A percentile compares a stretch with the other conserved stretches of the same genome.
These are phyloP conservation scores for Rhizoglyphus robini DNA, from an alignment of 1,140 invertebrate species.

Conservation along the genomic window DNA sequence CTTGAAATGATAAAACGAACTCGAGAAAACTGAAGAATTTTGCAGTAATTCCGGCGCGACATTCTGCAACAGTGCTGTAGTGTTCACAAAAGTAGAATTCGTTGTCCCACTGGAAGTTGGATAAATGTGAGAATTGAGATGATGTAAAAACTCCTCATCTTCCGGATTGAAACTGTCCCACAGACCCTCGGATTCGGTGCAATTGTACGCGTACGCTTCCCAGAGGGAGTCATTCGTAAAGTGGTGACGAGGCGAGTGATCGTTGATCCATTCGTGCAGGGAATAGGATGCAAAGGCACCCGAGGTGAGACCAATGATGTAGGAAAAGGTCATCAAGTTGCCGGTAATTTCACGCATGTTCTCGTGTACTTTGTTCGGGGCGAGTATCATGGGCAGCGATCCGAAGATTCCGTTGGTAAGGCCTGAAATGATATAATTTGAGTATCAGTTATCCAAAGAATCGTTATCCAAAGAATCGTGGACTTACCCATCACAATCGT, in stretches of 20 bases:
- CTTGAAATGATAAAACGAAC: background rate
- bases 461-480: no score
- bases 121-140: background rate
- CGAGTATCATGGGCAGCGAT: slow-evolving; percentile 77
- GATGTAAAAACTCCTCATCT: background rate
- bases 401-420: slow-evolving; percentile 72
- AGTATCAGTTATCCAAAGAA: no score
- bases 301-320: slow-evolving; percentile 64
- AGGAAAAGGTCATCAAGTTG: slow-evolving; percentile 85
- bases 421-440: slow-evolving; percentile 32
- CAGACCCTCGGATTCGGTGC: no score
- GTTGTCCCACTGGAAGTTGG: background rate
- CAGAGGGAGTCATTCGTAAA: no score
- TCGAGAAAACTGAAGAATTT: background rate
- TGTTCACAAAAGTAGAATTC: background rate
- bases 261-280: background rate
- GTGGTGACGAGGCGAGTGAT: background rate
- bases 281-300: slow-evolving; percentile 65
- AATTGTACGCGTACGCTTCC: no score
- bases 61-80: background rate
- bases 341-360: slow-evolving; percentile 59
- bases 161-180: background rate
- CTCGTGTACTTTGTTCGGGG: slow-evolving; percentile 60
- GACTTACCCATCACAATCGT: slow-evolving; percentile 49
- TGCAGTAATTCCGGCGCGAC: background rate